Conservation (phyloP, 1,140 invertebrate genomes). For the Steinernema feltiae region DNA sequence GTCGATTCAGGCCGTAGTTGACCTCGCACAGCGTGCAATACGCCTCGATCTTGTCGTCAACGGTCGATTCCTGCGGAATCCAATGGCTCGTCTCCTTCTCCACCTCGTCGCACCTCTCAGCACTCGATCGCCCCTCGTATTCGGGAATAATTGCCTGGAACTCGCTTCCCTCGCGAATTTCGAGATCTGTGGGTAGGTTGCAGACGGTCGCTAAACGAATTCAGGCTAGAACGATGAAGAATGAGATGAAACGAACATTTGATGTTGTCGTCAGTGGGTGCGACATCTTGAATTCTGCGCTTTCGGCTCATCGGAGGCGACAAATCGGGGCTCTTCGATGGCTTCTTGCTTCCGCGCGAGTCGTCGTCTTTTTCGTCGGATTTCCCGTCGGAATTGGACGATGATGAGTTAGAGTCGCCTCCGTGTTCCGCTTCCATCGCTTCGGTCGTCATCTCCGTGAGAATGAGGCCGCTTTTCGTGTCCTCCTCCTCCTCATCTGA, state of each 20-base stretch:
- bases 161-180: not conserved
- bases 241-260: no score
- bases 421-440: not conserved
- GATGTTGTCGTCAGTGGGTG: not conserved
- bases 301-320: constrained; percentile 7
- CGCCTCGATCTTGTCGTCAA: not conserved
- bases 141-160: not conserved
- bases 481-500: not conserved
- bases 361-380: not conserved
- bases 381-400: not conserved
- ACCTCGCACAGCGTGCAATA: not conserved
- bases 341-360: not conserved
- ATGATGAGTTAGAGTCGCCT: not conserved
- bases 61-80: not conserved
- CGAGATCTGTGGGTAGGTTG: not conserved
- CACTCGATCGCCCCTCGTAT: not conserved
- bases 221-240: no score
- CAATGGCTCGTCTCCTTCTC: not conserved
- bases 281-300: not conserved
- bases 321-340: not conserved
- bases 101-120: not conserved
- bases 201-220: no score
- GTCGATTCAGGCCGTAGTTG: not conserved
- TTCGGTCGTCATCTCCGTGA: not conserved
- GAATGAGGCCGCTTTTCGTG: not conserved